Evolutionary conservation across 1,140 invertebrate genomes (phyloP), one percentile per base, ranked within the genome.

Genomic region (Atopsyche davidsoni): DNA sequence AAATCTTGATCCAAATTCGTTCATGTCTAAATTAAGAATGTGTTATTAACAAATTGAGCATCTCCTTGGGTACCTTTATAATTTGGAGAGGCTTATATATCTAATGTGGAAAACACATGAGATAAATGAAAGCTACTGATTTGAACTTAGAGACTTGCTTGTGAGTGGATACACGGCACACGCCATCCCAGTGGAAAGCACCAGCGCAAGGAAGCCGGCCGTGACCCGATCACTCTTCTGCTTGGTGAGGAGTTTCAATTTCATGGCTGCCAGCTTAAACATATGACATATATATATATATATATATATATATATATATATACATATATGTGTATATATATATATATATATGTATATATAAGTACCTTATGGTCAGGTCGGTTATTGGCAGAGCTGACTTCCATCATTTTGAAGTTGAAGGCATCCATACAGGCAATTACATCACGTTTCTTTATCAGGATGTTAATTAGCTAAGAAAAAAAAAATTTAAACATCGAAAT

Each of bases 321-420:
- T n/a, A n/a, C n/a, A n/a, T n/a, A n/a, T n/a, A n/a, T n/a, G n/a
- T n/a, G n/a, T n/a, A n/a, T n/a, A n/a, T n/a, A n/a, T n/a, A n/a
- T n/a, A n/a, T n/a, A n/a, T n/a, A n/a, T n/a, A n/a, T n/a, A n/a
- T n/a, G n/a, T n/a, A n/a, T n/a, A n/a, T n/a, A n/a, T n/a, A n/a
- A n/a, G 24, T 24, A 46, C 45, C 45, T 38, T 18, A 23, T 28
- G 45, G 7, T 9, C 6, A 4, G 21, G 32, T 6, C 13, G 13
- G 14, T 46, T 46, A 11, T 46, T 46, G 21, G 45, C 45, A 14
- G 45, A 46, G 22, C 45, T 46, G n/a, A 46, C 19, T 38, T 16
- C 6, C 4, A 13, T 46, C 45, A 46, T 38, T n/a, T 13, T 21
- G 21, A 38, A 34, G n/a, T 46, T 16, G 34, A 46, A 39, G 22